phyloP scores from a whole-genome alignment of 1,140 invertebrate genomes.

The Ips nitidus region DNA sequence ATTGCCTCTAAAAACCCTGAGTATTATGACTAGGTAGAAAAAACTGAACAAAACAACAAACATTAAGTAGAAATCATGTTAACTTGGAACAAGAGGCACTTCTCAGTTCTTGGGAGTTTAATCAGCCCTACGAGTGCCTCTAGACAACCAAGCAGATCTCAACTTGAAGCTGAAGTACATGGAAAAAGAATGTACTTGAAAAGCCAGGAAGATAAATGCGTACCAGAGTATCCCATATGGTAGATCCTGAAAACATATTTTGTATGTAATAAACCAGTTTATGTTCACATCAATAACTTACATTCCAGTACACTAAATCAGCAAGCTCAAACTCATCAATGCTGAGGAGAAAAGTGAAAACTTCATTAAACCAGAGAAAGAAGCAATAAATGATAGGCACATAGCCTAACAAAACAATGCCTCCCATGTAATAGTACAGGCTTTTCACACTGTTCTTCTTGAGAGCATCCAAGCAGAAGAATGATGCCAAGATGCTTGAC shows the following conservation, averaged over 20 bases:
- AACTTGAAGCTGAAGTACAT: conserved; percentile 87
- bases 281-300: conserved; percentile 7
- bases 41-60: background rate
- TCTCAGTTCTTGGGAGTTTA: conserved; percentile 26
- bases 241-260: conserved; percentile 66
- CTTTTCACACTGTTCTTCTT: conserved; percentile 78
- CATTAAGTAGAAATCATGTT: background rate
- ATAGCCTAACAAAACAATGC: conserved; percentile 76
- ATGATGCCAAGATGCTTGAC: conserved; percentile 79
- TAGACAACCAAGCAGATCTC: conserved; percentile 80
- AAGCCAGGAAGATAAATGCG: conserved; percentile 82
- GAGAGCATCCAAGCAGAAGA: conserved; percentile 83
- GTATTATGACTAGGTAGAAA: no score
- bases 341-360: conserved; percentile 75
- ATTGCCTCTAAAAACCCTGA: no score
- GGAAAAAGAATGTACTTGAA: conserved; percentile 90
- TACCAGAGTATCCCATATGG: conserved; percentile 95
- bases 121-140: conserved; percentile 55
- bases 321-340: conserved; percentile 51
- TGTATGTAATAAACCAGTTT: background rate
- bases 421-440: conserved; percentile 81
- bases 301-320: conserved; percentile 19
- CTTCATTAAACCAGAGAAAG: conserved; percentile 80
- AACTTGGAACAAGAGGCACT: conserved; percentile 15
- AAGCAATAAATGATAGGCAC: conserved; percentile 80